A percentile compares a stretch with the other conserved stretches of the same genome.
Evolutionary conservation across 1,140 invertebrate species (phyloP).

Genomic region (Trialeurodes vaporariorum): DNA sequence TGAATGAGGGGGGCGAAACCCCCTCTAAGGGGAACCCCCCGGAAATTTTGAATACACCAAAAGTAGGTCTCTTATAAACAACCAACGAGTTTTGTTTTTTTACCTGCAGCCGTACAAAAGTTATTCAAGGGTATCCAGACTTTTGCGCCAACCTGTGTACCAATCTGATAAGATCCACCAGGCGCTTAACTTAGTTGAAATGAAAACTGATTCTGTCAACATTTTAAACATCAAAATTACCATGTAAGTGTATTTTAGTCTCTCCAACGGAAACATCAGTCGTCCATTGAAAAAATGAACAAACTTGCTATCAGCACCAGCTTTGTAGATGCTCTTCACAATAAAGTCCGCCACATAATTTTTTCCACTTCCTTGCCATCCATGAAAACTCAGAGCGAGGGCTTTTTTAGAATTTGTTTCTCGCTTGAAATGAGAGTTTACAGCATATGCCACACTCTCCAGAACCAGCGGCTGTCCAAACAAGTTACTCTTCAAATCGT

Average conservation of each 20-base stretch:
- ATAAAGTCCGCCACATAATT: constrained; percentile 77
- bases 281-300: constrained; percentile 72
- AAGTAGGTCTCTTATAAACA: too few species aligned
- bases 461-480: constrained; percentile 56
- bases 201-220: too few species aligned
- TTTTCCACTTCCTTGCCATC: constrained; percentile 72
- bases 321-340: constrained; percentile 55
- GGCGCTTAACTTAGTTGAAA: too few species aligned
- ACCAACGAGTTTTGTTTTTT: too few species aligned
- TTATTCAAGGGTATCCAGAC: too few species aligned
- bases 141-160: too few species aligned
- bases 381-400: constrained; percentile 63
- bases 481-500: constrained; percentile 32
- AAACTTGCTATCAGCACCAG: constrained; percentile 50
- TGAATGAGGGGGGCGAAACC: too few species aligned
- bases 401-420: constrained; percentile 42
- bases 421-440: constrained; percentile 39
- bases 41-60: too few species aligned
- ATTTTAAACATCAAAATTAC: too few species aligned
- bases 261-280: constrained; percentile 55
- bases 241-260: constrained; percentile 38
- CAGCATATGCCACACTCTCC: constrained; percentile 41
- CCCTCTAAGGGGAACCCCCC: too few species aligned
- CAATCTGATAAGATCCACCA: too few species aligned
- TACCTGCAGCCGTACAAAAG: too few species aligned